These are phyloP conservation scores for Larimichthys polyactis DNA, from an alignment of 2,113 vertebrate genomes.

Conservation along the genomic window DNA sequence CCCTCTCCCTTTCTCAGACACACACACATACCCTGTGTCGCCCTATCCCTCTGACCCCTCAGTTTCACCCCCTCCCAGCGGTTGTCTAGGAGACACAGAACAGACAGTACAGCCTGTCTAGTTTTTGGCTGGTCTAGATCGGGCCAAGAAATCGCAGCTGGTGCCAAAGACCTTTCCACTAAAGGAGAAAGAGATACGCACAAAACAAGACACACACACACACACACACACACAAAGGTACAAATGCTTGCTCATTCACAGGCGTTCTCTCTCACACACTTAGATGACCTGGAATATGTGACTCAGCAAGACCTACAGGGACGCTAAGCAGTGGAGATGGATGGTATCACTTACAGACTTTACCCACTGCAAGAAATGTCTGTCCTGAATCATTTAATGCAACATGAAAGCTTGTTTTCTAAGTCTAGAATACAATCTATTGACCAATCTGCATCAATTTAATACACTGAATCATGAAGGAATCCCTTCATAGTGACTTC, in stretches of 20 bases:
- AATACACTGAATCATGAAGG: background rate
- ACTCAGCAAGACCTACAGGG: slow-evolving; percentile 66
- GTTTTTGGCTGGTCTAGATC: slow-evolving; percentile 43
- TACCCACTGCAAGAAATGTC: slow-evolving; percentile 23
- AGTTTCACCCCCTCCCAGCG: slow-evolving; percentile 24
- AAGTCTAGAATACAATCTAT: too few species aligned
- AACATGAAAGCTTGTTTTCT: background rate
- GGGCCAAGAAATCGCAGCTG: slow-evolving; percentile 48
- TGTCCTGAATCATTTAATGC: background rate
- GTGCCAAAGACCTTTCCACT: slow-evolving; percentile 56
- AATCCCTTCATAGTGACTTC: background rate
- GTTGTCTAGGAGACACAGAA: slow-evolving; percentile 68
- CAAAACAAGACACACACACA: slow-evolving; percentile 14
- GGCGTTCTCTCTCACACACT: slow-evolving; percentile 3
- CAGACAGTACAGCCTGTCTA: slow-evolving; percentile 56
- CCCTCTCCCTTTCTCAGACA: slow-evolving; percentile 1
- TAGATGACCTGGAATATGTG: slow-evolving; percentile 58
- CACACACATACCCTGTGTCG: background rate
- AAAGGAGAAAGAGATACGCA: slow-evolving; percentile 35
- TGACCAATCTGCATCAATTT: too few species aligned
- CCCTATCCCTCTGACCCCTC: slow-evolving; percentile 34
- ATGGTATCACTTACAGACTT: slow-evolving; percentile 45
- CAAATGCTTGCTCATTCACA: slow-evolving; percentile 22
- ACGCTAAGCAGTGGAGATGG: slow-evolving; percentile 24
- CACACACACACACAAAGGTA: slow-evolving; percentile 5